Conservation (phyloP, 2,797 vertebrate species). For the Paramormyrops hopkinsi region DNA sequence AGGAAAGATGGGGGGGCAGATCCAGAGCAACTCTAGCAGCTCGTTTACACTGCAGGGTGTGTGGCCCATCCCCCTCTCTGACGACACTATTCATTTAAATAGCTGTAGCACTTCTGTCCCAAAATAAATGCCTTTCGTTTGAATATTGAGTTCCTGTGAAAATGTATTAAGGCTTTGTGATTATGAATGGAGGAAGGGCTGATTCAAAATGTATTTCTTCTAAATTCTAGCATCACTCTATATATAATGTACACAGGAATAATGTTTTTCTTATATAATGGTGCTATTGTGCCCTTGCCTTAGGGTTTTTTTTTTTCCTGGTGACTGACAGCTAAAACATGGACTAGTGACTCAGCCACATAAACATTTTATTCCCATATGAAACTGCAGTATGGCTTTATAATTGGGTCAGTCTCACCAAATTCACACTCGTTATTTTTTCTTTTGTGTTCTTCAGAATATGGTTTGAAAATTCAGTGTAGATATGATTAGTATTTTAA, state of each 20-base stretch:
- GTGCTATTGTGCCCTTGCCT: slow-evolving; percentile 17
- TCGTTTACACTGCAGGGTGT: background rate
- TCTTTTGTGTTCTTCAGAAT: background rate
- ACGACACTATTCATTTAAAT: slow-evolving; percentile 15
- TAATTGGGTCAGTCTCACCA: slow-evolving; percentile 6
- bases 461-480: slow-evolving; percentile 5
- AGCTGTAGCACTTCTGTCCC: slow-evolving; percentile 30
- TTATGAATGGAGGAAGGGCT: slow-evolving; percentile 25
- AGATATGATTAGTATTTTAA: background rate
- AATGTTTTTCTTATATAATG: background rate
- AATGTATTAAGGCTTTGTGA: slow-evolving; percentile 18
- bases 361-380: slow-evolving; percentile 1
- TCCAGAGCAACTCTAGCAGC: background rate
- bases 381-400: background rate
- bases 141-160: slow-evolving; percentile 9
- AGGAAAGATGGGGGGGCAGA: slow-evolving; percentile 39
- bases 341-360: background rate
- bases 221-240: slow-evolving; percentile 4
- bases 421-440: background rate
- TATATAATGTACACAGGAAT: background rate
- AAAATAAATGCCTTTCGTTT: slow-evolving; percentile 21
- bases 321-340: slow-evolving; percentile 1
- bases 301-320: background rate
- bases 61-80: background rate
- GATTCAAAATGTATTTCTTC: background rate